Evolutionary conservation across 2,797 vertebrate species (phyloP), one percentile per base, ranked within the genome.

Genomic region (Molossus alvarezi): DNA sequence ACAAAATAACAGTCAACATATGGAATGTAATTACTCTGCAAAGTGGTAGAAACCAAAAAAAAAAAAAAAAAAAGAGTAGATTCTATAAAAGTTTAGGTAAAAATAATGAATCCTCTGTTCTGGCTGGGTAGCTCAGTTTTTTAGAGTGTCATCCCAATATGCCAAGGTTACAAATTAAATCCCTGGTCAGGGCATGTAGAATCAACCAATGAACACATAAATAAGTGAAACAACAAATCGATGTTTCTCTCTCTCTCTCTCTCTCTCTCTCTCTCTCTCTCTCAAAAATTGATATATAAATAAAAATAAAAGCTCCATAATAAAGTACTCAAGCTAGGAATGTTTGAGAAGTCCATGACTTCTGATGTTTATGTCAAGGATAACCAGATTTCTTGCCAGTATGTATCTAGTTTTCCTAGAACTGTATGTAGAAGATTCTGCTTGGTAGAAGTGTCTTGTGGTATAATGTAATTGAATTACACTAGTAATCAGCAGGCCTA

Each of bases 231-330:
- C 10, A 65, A 65, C 27, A 65, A n/a, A 65, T n/a, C n/a, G 64
- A 65, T 65, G 64, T 29, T 29, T n/a, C n/a, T n/a, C n/a, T n/a
- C n/a, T n/a, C 33, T 33, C 33, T 33, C 33, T 33, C 33, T 33
- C 33, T 33, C 33, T 33, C 33, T 45, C 41, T 64, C 11, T 65
- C 11, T 62, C 27, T 64, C 62, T 64, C 27, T n/a, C 64, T 65
- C 27, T 25, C 25, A 62, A 62, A 62, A 62, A 11, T 4, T 23
- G 25, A 27, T 27, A 23, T 27, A 62, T 62, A 64, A 45, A 45
- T 45, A 67, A 88, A 15, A 48, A 95, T 90, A 41, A 92, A 79
- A 84, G 11, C 4, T 92, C n/a, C 29, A 48, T 57, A 41, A 85
- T 53, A 6, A 23, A 48, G 67, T 88, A 83, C 41, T 93, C 55